Conservation (phyloP, 92 coral and sea anemone species). For the Plumapathes pennacea region DNA sequence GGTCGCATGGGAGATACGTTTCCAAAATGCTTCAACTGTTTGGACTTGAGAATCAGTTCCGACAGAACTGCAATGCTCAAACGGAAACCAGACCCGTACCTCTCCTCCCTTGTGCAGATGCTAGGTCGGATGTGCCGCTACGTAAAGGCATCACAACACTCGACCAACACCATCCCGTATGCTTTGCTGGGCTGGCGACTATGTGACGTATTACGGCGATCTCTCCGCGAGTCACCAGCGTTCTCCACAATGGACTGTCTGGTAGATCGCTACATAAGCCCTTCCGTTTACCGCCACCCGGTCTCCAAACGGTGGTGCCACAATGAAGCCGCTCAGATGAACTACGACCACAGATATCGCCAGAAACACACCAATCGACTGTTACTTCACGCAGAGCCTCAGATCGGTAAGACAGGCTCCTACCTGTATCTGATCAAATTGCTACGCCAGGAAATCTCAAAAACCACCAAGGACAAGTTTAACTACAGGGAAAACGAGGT, state of each 20-base stretch:
- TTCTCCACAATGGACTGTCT: too few species aligned
- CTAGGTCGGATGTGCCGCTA: slow-evolving; percentile 57
- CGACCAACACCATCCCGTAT: slow-evolving; percentile 12
- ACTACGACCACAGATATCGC: slow-evolving; percentile 22
- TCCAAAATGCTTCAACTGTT: slow-evolving; percentile 47
- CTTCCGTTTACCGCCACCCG: too few species aligned
- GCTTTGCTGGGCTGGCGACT: slow-evolving; percentile 35
- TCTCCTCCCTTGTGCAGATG: slow-evolving; percentile 32
- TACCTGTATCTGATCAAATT: slow-evolving; percentile 40
- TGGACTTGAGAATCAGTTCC: slow-evolving; percentile 50
- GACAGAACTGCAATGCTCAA: slow-evolving; percentile 25
- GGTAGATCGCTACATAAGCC: too few species aligned
- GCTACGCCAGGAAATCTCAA: slow-evolving; percentile 26
- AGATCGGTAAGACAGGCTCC: slow-evolving; percentile 55
- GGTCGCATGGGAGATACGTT: slow-evolving; percentile 67
- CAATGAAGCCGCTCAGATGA: slow-evolving; percentile 17
- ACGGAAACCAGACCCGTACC: slow-evolving; percentile 11
- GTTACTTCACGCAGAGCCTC: slow-evolving; percentile 51
- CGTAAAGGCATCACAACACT: not conserved
- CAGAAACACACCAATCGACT: slow-evolving; percentile 35
- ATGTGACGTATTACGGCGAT: slow-evolving; percentile 3
- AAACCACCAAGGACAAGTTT: not conserved
- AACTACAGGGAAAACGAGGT: not conserved
- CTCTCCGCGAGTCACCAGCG: too few species aligned
- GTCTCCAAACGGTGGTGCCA: slow-evolving; percentile 40